A percentile compares a stretch with the other conserved stretches of the same genome.
Evolutionary conservation across 2,113 vertebrate species (phyloP).

Genomic region (Syrrhaptes paradoxus): DNA sequence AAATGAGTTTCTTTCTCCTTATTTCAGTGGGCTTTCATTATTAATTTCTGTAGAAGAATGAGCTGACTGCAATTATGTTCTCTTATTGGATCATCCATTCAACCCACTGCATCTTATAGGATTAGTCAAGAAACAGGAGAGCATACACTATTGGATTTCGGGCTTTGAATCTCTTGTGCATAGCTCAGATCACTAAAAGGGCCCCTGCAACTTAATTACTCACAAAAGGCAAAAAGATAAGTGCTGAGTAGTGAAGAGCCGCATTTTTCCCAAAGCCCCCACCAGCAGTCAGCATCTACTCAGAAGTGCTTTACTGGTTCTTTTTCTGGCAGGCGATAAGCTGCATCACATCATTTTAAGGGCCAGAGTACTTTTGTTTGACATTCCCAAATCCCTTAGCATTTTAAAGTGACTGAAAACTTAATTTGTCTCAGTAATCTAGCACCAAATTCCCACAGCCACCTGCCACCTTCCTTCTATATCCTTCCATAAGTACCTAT

Average conservation of each 20-base stretch:
- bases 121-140: conserved; percentile 19
- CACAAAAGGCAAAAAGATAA: conserved; percentile 10
- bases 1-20: neutral
- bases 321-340: neutral
- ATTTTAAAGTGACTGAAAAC: neutral
- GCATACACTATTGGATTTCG: neutral
- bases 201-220: conserved; percentile 13
- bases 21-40: conserved; percentile 3
- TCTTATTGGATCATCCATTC: conserved; percentile 40
- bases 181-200: conserved; percentile 10
- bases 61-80: conserved; percentile 10
- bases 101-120: neutral
- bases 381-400: neutral
- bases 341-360: neutral
- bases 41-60: neutral
- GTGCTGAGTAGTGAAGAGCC: neutral
- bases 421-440: neutral
- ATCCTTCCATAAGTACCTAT: neutral
- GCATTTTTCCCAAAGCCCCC: neutral
- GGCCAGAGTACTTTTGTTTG: neutral
- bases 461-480: neutral
- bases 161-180: neutral
- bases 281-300: neutral
- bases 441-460: neutral
- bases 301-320: neutral